phyloP scores from a whole-genome alignment of 2,113 vertebrate species.

The Mirounga angustirostris region DNA sequence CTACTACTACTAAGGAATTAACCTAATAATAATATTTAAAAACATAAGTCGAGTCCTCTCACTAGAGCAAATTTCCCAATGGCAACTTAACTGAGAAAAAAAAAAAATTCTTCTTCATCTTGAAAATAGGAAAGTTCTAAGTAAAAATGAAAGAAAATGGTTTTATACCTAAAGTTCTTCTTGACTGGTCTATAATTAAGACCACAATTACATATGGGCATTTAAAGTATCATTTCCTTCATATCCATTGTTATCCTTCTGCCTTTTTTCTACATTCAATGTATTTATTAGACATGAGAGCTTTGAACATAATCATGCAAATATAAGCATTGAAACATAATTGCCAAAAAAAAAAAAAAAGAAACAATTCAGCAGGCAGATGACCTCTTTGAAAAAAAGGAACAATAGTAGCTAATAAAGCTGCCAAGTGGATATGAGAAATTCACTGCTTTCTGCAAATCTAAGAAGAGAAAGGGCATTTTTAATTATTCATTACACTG shows the following conservation, averaged over 20 bases:
- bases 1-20: background rate
- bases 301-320: constrained; percentile 66
- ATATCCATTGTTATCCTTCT: constrained; percentile 38
- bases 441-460: constrained; percentile 69
- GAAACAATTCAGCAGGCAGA: constrained; percentile 17
- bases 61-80: constrained; percentile 38
- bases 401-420: constrained; percentile 73
- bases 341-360: constrained; percentile 59
- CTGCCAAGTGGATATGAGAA: constrained; percentile 61
- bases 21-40: constrained; percentile 27
- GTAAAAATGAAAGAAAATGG: constrained; percentile 49
- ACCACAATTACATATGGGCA: constrained; percentile 6
- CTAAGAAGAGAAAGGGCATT: constrained; percentile 63
- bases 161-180: constrained; percentile 44
- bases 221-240: constrained; percentile 57
- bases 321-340: constrained; percentile 71
- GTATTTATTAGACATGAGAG: constrained; percentile 58
- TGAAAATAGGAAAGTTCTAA: constrained; percentile 28
- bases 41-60: background rate
- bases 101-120: constrained; percentile 34
- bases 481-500: constrained; percentile 74
- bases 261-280: background rate
- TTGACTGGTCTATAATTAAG: constrained; percentile 55
- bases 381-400: constrained; percentile 60
- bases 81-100: constrained; percentile 41